Conservation (phyloP, 1,140 invertebrate species). For the Lysiphlebus fabarum region DNA sequence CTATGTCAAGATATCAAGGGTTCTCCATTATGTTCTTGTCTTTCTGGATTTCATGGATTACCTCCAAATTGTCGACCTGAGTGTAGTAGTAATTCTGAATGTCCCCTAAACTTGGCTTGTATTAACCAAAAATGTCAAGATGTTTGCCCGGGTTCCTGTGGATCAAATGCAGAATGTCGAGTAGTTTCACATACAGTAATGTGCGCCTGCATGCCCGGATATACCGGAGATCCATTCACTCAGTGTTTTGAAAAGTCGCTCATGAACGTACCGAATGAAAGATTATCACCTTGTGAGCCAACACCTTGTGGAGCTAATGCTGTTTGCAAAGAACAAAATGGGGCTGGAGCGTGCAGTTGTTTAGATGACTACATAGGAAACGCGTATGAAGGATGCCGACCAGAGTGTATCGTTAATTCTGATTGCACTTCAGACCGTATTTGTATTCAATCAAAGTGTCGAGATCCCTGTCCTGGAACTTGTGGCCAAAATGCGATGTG, state of each 20-base stretch:
- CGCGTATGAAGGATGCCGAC: slow-evolving; percentile 65
- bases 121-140: slow-evolving; percentile 49
- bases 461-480: slow-evolving; percentile 71
- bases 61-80: slow-evolving; percentile 56
- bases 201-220: slow-evolving; percentile 50
- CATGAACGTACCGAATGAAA: slow-evolving; percentile 26
- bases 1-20: slow-evolving; percentile 52
- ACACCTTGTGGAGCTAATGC: slow-evolving; percentile 76
- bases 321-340: slow-evolving; percentile 62
- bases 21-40: slow-evolving; percentile 47
- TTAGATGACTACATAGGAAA: slow-evolving; percentile 61
- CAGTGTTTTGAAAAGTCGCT: slow-evolving; percentile 23
- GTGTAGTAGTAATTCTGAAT: slow-evolving; percentile 49
- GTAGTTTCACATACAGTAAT: slow-evolving; percentile 54
- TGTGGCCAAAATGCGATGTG: slow-evolving; percentile 73
- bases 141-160: slow-evolving; percentile 49
- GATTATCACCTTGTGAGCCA: slow-evolving; percentile 65
- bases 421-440: slow-evolving; percentile 63
- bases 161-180: slow-evolving; percentile 54
- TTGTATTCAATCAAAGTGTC: slow-evolving; percentile 64
- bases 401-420: slow-evolving; percentile 64
- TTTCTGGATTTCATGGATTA: slow-evolving; percentile 46
- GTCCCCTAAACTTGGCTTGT: slow-evolving; percentile 45
- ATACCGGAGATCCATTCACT: slow-evolving; percentile 59
- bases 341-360: slow-evolving; percentile 63